Percentiles rank a stretch among this genome's conserved stretches.
phyloP scores from a whole-genome alignment of 2,797 vertebrate genomes.

The Melopsittacus undulatus region DNA sequence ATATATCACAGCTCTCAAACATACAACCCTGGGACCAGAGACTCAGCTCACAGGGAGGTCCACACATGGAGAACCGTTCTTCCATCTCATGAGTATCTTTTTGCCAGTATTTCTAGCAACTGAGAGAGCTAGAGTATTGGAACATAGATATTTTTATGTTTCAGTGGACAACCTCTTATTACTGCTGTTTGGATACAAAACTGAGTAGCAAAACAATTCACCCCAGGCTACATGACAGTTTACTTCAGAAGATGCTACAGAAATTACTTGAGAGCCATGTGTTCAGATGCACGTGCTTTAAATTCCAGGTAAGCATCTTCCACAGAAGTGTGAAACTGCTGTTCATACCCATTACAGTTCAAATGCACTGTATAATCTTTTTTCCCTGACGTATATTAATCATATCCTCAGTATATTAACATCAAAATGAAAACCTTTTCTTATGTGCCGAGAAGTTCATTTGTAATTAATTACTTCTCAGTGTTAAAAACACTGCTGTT shows the following conservation, averaged over 20 bases:
- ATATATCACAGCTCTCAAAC: neutral
- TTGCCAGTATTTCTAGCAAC: neutral
- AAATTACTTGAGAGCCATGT: neutral
- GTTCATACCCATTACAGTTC: neutral
- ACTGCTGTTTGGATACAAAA: neutral
- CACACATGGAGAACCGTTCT: fast-evolving
- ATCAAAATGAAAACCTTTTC: neutral
- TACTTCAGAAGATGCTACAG: neutral
- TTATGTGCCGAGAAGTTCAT: neutral
- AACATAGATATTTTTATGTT: neutral
- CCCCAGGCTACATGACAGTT: neutral
- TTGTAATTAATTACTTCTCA: constrained; percentile 18
- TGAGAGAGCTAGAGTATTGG: neutral
- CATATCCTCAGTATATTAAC: neutral
- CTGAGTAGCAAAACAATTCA: neutral
- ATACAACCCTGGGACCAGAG: fast-evolving
- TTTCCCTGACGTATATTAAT: neutral
- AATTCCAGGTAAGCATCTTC: neutral
- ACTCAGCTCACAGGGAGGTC: neutral
- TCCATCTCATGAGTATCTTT: fast-evolving
- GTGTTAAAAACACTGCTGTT: neutral
- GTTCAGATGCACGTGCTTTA: neutral
- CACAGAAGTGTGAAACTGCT: neutral
- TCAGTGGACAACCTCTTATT: neutral
- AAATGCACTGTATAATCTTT: neutral